Evolutionary conservation across 2,888 invertebrate species (phyloP), one percentile per base, ranked within the genome.

Genomic region (Ischnura elegans): DNA sequence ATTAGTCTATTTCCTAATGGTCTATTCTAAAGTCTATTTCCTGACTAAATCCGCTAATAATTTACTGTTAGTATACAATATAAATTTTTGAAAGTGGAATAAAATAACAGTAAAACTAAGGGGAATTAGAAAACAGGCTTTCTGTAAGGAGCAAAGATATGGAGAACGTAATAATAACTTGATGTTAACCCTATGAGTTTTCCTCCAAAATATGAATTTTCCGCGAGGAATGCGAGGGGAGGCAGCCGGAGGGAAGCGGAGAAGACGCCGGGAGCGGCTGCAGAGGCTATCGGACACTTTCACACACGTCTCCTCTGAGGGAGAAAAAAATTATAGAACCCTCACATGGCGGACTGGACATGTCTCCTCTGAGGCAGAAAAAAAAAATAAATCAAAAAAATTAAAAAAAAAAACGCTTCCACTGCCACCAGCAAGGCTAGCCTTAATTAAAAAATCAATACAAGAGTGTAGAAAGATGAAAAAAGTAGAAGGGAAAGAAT

Each of bases 361-460:
- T n/a, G 6, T 61, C 16, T 25, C 19, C 4, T 10, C 25, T n/a
- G n/a, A 21, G 66, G n/a, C 29, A 5, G 10, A 29, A 36, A 5
- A 29, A 25, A 29, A 76, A 76, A 36, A 66, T 8, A 25, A 61
- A 51, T 51, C 13, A 51, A 19, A 66, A 29, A 25, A 61, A 51
- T 51, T 19, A 51, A 19, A 1, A 19, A 4, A 19, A 3, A 25
- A n/a, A 36, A 36, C 76, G 76, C 76, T 13, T 36, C 29, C 76
- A 76, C 76, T 36, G 61, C 61, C 61, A 61, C 61, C 61, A 61
- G 8, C 61, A 61, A 25, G n/a, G 5, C 36, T 10, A 36, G 76
- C 36, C 36, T 36, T 76, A 76, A 76, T 76, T 76, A 76, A 76
- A 76, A 76, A 76, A 76, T 76, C 76, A 36, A 76, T 76, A 36